A percentile compares a stretch with the other conserved stretches of the same genome.
Conservation (phyloP, 1,140 invertebrate genomes). For the Ptiloglossa arizonensis region DNA sequence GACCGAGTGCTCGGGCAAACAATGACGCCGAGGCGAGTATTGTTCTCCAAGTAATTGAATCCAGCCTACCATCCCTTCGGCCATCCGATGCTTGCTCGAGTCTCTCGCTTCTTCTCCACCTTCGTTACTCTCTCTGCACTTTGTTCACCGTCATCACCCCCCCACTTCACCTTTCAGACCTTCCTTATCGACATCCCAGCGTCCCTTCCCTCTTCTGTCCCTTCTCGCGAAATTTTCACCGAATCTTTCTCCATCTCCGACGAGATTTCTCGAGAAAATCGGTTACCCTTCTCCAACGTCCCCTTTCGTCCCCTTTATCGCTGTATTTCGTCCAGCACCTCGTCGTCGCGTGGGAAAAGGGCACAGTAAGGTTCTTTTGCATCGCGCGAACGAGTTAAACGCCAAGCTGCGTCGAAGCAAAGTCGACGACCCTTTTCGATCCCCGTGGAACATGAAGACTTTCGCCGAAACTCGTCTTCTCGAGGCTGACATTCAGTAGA, state of each 20-base stretch:
- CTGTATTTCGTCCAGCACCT: neutral
- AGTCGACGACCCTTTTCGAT: no score
- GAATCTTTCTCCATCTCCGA: constrained; percentile 35
- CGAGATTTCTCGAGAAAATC: constrained; percentile 23
- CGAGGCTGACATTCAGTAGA: no score
- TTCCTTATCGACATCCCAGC: constrained; percentile 23
- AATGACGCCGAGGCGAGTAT: constrained; percentile 78
- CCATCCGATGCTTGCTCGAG: constrained; percentile 56
- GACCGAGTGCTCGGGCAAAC: constrained; percentile 77
- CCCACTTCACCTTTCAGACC: neutral
- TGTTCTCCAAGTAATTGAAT: constrained; percentile 82
- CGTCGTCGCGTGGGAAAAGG: neutral
- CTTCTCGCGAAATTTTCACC: constrained; percentile 38
- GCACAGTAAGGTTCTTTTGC: neutral
- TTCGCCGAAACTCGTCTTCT: no score
- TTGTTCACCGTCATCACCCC: constrained; percentile 3
- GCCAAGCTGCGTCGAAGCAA: neutral
- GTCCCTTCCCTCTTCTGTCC: neutral
- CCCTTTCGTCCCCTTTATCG: neutral
- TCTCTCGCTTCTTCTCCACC: constrained; percentile 41
- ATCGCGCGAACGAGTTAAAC: neutral
- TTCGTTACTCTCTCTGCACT: constrained; percentile 34
- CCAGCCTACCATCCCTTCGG: constrained; percentile 67
- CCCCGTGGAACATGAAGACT: no score
- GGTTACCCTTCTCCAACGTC: neutral